These are phyloP conservation scores for Mythimna vitellina DNA, from an alignment of 2,888 invertebrate genomes.

Conservation along the genomic window DNA sequence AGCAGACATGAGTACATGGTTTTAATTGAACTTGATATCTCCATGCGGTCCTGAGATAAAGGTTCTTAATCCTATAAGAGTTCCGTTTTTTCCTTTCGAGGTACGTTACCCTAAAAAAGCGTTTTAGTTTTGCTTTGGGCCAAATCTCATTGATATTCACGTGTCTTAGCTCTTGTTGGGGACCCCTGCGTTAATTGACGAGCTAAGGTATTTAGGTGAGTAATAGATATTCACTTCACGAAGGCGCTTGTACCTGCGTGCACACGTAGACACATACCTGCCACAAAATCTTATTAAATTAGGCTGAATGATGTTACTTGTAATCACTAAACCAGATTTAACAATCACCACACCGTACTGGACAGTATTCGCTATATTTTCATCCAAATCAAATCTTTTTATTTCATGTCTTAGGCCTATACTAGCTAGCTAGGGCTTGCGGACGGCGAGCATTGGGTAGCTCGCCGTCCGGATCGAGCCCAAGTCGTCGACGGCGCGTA, in stretches of 20 bases:
- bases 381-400: too few species aligned
- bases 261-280: background rate
- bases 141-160: slow-evolving; percentile 39
- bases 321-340: background rate
- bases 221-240: background rate
- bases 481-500: too few species aligned
- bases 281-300: background rate
- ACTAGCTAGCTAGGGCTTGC: too few species aligned
- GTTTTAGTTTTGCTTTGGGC: slow-evolving; percentile 9
- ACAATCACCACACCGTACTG: background rate
- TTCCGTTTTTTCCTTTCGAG: too few species aligned
- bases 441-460: too few species aligned
- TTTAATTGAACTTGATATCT: too few species aligned
- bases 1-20: too few species aligned
- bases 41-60: too few species aligned
- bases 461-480: too few species aligned
- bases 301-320: background rate
- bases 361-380: too few species aligned
- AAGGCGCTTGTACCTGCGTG: background rate
- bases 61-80: too few species aligned
- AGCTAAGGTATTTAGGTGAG: background rate
- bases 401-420: too few species aligned
- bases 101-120: background rate
- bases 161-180: background rate
- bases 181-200: background rate